phyloP scores from a whole-genome alignment of 2,113 vertebrate genomes.

The Athene cunicularia region DNA sequence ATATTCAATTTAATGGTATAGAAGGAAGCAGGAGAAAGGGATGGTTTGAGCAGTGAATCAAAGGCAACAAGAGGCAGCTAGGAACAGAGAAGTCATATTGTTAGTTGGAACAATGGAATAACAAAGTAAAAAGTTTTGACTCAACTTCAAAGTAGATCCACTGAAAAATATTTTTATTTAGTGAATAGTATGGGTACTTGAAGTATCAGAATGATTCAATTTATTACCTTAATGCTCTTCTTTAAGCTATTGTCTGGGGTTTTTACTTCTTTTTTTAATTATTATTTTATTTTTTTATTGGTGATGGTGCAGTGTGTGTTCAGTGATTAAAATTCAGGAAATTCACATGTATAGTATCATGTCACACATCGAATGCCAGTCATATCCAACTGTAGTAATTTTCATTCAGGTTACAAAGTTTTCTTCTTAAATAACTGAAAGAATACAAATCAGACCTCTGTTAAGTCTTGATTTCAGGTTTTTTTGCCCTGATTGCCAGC shows the following conservation, averaged over 20 bases:
- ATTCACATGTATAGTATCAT: rapidly evolving
- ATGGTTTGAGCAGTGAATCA: not conserved
- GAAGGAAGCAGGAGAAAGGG: not conserved
- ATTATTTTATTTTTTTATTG: not conserved
- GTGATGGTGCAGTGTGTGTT: not conserved
- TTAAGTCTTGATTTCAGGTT: not conserved
- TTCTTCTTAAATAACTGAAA: not conserved
- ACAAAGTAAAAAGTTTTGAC: not conserved
- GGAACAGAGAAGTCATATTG: not conserved
- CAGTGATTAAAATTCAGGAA: not conserved
- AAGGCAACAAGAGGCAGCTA: not conserved
- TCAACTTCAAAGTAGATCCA: not conserved
- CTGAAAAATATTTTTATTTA: not conserved
- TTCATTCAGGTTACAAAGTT: not conserved
- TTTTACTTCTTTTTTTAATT: not conserved
- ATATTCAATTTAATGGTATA: not conserved
- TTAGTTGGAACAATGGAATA: not conserved
- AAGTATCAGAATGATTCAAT: not conserved
- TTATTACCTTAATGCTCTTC: not conserved
- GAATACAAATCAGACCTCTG: not conserved
- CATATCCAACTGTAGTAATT: not conserved
- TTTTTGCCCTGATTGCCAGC: not conserved
- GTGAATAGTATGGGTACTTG: not conserved
- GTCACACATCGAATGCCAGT: not conserved
- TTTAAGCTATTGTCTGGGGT: not conserved